Evolutionary conservation across 92 coral and sea anemone species (phyloP).

Genomic region (Epizoanthus ramosus): DNA sequence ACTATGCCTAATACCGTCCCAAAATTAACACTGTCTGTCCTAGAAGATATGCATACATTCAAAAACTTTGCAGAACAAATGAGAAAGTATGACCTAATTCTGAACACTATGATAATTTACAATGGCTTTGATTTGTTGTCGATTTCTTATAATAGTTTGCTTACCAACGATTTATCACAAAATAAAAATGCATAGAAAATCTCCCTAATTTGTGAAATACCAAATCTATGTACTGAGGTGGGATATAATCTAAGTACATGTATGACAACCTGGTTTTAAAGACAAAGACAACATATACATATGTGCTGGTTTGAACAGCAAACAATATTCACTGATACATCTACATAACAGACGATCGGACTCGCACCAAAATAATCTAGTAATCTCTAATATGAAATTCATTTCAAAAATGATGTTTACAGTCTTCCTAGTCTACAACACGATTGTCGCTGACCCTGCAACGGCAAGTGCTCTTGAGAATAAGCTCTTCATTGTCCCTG

Average conservation of each 20-base stretch:
- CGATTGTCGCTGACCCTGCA: not conserved
- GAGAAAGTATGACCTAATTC: not conserved
- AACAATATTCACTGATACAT: not conserved
- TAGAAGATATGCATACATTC: not conserved
- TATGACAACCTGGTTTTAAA: conserved; percentile 2
- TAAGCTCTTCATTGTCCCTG: conserved; percentile 3
- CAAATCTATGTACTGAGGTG: not conserved
- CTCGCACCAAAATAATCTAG: not conserved
- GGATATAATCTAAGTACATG: not conserved
- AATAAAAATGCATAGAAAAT: not conserved
- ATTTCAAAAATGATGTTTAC: not conserved
- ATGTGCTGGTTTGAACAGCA: not conserved
- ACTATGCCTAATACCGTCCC: too few relatives aligned
- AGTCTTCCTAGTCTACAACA: conserved; percentile 2
- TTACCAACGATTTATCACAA: not conserved
- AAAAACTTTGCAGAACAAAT: not conserved
- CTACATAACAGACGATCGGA: not conserved
- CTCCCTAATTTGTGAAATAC: not conserved
- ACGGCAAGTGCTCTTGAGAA: not conserved
- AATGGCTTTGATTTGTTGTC: not conserved
- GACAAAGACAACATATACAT: not conserved
- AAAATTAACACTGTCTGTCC: not conserved
- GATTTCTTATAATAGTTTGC: not conserved
- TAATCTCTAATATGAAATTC: not conserved
- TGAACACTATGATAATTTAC: not conserved